These are phyloP conservation scores for Parotocinclus haroldoi DNA, from an alignment of 2,797 vertebrate genomes.

Conservation along the genomic window DNA sequence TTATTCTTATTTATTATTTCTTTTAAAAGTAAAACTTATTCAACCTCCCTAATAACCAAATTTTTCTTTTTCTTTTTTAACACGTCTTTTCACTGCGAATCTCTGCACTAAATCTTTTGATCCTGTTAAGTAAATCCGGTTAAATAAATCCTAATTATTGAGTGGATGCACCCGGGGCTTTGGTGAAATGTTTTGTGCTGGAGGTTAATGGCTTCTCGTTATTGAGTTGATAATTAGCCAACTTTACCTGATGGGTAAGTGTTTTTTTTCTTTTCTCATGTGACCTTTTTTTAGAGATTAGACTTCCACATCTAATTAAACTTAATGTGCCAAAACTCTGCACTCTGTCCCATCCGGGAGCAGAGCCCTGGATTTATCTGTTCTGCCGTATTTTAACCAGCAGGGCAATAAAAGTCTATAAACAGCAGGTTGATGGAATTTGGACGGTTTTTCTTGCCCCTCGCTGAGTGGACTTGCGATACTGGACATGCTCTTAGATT, in stretches of 20 bases:
- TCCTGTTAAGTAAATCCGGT: constrained; percentile 1
- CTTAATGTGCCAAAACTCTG: constrained; percentile 32
- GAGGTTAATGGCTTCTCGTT: constrained; percentile 7
- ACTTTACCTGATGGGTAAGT: constrained; percentile 34
- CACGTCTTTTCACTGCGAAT: not conserved
- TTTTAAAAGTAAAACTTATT: too few relatives aligned
- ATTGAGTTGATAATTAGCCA: constrained; percentile 42
- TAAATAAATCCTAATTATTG: constrained; percentile 13
- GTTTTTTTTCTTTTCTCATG: constrained; percentile 23
- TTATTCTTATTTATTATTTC: too few relatives aligned
- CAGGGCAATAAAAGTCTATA: constrained; percentile 51
- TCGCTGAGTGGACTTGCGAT: constrained; percentile 54
- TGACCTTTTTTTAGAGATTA: constrained; percentile 45
- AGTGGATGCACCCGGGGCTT: constrained; percentile 5
- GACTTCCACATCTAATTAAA: constrained; percentile 54
- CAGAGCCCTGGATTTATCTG: constrained; percentile 47
- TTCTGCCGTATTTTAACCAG: constrained; percentile 48
- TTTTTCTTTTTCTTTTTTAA: not conserved
- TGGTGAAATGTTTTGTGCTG: not conserved
- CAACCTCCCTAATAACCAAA: too few relatives aligned
- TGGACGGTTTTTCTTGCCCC: constrained; percentile 54
- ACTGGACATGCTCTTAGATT: constrained; percentile 18
- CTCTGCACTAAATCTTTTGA: not conserved
- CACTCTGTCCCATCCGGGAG: not conserved
- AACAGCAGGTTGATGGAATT: constrained; percentile 51